phyloP scores from a whole-genome alignment of 1,140 invertebrate species.

The Brachionus rubens region DNA sequence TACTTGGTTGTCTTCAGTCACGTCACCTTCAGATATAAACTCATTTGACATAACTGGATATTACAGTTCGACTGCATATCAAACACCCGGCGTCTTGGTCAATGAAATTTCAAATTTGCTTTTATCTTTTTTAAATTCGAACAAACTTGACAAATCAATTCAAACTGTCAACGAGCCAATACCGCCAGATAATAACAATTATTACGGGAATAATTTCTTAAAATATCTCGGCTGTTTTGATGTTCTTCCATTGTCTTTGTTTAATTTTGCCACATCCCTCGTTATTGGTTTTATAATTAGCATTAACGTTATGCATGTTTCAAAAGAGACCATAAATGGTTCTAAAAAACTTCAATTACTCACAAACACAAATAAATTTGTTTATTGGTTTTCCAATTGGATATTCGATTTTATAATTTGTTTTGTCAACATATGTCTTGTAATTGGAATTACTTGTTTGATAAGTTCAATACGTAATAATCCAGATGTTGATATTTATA shows the following conservation, averaged over 20 bases:
- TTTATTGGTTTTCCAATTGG: constrained; percentile 38
- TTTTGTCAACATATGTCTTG: not conserved
- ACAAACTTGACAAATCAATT: constrained; percentile 1
- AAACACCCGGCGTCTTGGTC: constrained; percentile 27
- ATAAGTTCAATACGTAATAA: constrained; percentile 14
- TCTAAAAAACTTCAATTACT: constrained; percentile 44
- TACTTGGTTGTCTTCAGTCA: not conserved
- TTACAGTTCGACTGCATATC: constrained; percentile 21
- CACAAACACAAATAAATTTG: not conserved
- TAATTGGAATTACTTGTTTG: constrained; percentile 10
- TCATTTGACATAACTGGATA: constrained; percentile 6
- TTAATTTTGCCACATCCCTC: constrained; percentile 10
- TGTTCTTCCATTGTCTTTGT: constrained; percentile 30
- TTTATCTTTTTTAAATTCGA: constrained; percentile 4
- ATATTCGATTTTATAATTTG: constrained; percentile 40
- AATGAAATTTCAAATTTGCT: constrained; percentile 37
- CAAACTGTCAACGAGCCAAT: constrained; percentile 22
- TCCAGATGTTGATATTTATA: constrained; percentile 7
- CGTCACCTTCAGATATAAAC: not conserved
- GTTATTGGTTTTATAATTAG: constrained; percentile 9
- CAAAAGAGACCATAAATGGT: constrained; percentile 21
- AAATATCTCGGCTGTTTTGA: constrained; percentile 39
- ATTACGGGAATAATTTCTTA: constrained; percentile 34
- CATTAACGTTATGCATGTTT: constrained; percentile 16
- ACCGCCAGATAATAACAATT: not conserved